Percentiles rank a stretch among this genome's conserved stretches.
These are phyloP conservation scores for Mormyrus iriodes DNA, from an alignment of 2,113 vertebrate species.

Conservation along the genomic window DNA sequence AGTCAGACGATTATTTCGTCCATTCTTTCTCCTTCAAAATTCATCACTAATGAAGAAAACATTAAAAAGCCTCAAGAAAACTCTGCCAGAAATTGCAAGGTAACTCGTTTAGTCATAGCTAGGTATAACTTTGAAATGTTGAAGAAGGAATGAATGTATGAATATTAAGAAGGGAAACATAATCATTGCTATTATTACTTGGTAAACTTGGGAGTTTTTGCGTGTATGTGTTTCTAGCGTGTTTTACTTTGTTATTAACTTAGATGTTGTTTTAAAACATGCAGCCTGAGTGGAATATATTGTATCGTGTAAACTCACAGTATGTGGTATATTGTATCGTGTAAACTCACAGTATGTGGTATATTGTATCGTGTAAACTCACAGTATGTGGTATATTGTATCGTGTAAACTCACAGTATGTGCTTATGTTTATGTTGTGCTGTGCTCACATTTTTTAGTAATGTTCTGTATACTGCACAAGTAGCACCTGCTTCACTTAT, in stretches of 20 bases:
- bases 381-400: neutral
- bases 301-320: neutral
- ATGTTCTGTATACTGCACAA: neutral
- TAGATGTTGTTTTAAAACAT: neutral
- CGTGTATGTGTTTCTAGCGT: neutral
- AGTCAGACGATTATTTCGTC: constrained; percentile 77
- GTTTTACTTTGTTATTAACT: neutral
- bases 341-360: neutral
- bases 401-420: neutral
- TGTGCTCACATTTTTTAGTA: neutral
- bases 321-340: neutral
- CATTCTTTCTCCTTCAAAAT: constrained; percentile 93
- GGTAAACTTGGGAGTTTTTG: neutral
- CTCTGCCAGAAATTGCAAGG: constrained; percentile 89
- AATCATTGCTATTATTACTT: neutral
- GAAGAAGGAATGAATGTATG: neutral
- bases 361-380: neutral
- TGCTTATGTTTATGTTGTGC: neutral
- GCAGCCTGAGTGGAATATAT: neutral
- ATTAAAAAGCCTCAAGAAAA: constrained; percentile 83
- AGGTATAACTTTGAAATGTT: constrained; percentile 60
- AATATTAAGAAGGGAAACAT: neutral
- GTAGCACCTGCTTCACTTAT: neutral
- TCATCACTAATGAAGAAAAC: constrained; percentile 98
- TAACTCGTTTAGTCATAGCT: constrained; percentile 60